These are phyloP conservation scores for Lasioglossum malachurum DNA, from an alignment of 2,888 invertebrate species.

Conservation along the genomic window DNA sequence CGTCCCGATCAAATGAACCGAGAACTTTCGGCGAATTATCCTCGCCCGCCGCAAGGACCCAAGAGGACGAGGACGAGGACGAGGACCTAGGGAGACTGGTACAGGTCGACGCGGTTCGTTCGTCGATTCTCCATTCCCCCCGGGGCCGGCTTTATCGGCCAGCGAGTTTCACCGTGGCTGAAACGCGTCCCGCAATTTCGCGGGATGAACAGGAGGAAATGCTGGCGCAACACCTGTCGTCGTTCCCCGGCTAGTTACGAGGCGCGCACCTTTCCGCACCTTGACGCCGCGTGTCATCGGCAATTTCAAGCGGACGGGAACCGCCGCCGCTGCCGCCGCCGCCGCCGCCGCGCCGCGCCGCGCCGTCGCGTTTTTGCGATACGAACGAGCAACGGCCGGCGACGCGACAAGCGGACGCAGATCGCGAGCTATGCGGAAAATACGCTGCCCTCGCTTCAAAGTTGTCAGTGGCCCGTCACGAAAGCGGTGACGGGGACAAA, in stretches of 20 bases:
- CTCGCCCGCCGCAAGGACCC: not conserved
- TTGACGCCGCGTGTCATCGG: conserved; percentile 76
- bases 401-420: conserved; percentile 28
- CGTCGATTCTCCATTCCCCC: conserved; percentile 35
- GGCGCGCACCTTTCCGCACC: conserved; percentile 65
- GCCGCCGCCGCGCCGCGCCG: not conserved
- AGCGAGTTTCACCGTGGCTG: conserved; percentile 59
- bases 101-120: conserved; percentile 14
- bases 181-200: conserved; percentile 60
- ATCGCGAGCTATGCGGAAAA: conserved; percentile 48
- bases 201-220: conserved; percentile 73
- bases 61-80: not conserved
- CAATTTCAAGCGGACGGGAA: conserved; percentile 73
- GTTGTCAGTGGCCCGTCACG: not conserved
- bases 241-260: conserved; percentile 54
- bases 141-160: conserved; percentile 25
- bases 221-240: conserved; percentile 67
- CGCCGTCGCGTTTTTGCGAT: conserved; percentile 54
- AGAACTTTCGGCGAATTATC: conserved; percentile 17
- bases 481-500: not conserved
- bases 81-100: not conserved
- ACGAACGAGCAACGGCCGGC: conserved; percentile 36
- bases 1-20: conserved; percentile 3
- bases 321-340: conserved; percentile 46
- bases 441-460: conserved; percentile 22